Evolutionary conservation across 2,113 vertebrate genomes (phyloP), one percentile per base, ranked within the genome.

Genomic region (Ochotona princeps): DNA sequence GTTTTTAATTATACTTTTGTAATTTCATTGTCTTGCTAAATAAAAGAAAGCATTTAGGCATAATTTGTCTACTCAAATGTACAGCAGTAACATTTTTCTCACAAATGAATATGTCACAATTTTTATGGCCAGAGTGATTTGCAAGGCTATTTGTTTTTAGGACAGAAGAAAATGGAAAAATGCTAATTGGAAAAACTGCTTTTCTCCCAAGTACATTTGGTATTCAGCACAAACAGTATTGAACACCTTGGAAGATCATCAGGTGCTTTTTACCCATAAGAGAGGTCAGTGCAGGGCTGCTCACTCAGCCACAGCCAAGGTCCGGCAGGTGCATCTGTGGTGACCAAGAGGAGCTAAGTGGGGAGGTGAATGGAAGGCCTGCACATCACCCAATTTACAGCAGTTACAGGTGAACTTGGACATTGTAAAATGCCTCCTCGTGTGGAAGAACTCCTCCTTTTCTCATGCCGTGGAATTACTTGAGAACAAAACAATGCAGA

Each of bases 1-100:
- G 26, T 61, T 69, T 83, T 87, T 44, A 88, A 78, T 88, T 87
- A 83, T 21, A 79, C 35, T 65, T 89, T 87, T 67, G 13, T 30
- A 86, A 76, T 61, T 25, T 57, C 44, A 60, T 87, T 67, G 47
- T 65, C 9, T 65, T 60, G 32, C 17, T 83, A 90, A 86, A 83
- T 35, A 89, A 94, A 87, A 78, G 8, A 84, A 83, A 54, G 73
- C 35, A 78, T 32, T 82, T 72, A 75, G 30, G 25, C 49, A 73
- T 83, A 57, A 83, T 63, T 69, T 74, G 67, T 73, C n/a, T 87
- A 81, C 70, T 82, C 21, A 69, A 87, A 72, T 35, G 7, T 82
- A 10, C 38, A 82, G 23, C 47, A 47, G 32, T 65, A 30, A 57
- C 44, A n/a, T 82, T 90, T 20, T 7, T 83, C 23, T 90, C 51